Evolutionary conservation across 2,888 invertebrate species (phyloP), one percentile per base, ranked within the genome.

Genomic region (Gastracanthus pulcherrimus): DNA sequence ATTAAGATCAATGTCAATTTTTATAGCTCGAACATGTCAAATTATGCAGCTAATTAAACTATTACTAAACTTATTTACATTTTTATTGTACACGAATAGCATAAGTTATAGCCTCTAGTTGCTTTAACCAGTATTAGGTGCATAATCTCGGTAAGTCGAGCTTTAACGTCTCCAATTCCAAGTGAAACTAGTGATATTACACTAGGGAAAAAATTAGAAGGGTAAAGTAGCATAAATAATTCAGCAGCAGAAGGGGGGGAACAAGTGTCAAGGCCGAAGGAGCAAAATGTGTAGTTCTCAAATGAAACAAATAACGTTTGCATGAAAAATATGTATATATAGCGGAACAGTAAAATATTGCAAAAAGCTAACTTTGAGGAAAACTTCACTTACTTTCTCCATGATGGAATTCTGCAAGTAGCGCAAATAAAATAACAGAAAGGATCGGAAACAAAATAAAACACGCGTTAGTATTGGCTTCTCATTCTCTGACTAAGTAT

Each of bases 351-450:
- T 69, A 62, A 76, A 76, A 72, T 41, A 67, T 62, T 71, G 78
- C 67, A 81, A 72, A 82, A 82, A 83, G 72, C 83, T 83, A 83
- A 76, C 80, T 78, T 83, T 83, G 67, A 83, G 71, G 83, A 81
- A 79, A 48, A 81, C 69, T 88, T 89, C 90, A 95, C 96, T 97
- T 95, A 98, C 98, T 97, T 98, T 93, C 97, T 98, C 98, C 98
- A 98, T 92, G 97, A 97, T 88, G 98, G 95, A 93, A 97, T 98
- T 94, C 98, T 98, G 94, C 91, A 88, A 92, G 90, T 90, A 92
- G 91, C 91, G 91, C 89, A 91, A 92, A 92, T 90, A 91, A 91
- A 91, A 92, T 91, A 91, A 90, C 90, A 89, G 89, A 89, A 90
- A 90, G 87, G 87, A 90, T 91, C 91, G 91, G 91, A 89, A 91